phyloP scores from a whole-genome alignment of 2,888 invertebrate species.

The Sipunculus nudus region DNA sequence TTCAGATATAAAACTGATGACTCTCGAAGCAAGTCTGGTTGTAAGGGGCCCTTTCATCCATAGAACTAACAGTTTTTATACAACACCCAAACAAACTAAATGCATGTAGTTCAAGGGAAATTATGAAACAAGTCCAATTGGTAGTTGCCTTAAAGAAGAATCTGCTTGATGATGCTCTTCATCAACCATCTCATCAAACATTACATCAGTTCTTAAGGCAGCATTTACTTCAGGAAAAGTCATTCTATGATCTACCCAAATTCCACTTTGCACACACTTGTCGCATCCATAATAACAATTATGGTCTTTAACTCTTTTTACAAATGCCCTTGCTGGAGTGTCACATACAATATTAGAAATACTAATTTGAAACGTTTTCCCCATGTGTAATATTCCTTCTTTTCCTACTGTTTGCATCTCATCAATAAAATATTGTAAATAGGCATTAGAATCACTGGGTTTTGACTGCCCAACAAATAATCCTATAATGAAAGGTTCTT shows the following conservation, averaged over 20 bases:
- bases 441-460: slow-evolving; percentile 8
- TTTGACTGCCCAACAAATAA: slow-evolving; percentile 9
- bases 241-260: neutral
- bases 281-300: slow-evolving; percentile 1
- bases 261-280: neutral
- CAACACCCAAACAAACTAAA: no score
- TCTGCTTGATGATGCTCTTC: no score
- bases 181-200: no score
- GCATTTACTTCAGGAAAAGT: neutral
- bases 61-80: no score
- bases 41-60: no score
- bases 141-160: no score
- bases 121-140: no score
- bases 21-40: neutral
- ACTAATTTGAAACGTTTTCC: neutral
- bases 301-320: slow-evolving; percentile 6
- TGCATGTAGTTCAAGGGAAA: no score
- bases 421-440: neutral
- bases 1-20: no score
- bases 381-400: neutral
- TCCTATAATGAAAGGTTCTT: slow-evolving; percentile 11
- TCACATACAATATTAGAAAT: slow-evolving; percentile 8
- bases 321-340: slow-evolving; percentile 11
- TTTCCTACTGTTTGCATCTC: neutral
- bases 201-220: neutral